Evolutionary conservation across 2,113 vertebrate genomes (phyloP), one percentile per base, ranked within the genome.

Genomic region (Toxostoma redivivum): DNA sequence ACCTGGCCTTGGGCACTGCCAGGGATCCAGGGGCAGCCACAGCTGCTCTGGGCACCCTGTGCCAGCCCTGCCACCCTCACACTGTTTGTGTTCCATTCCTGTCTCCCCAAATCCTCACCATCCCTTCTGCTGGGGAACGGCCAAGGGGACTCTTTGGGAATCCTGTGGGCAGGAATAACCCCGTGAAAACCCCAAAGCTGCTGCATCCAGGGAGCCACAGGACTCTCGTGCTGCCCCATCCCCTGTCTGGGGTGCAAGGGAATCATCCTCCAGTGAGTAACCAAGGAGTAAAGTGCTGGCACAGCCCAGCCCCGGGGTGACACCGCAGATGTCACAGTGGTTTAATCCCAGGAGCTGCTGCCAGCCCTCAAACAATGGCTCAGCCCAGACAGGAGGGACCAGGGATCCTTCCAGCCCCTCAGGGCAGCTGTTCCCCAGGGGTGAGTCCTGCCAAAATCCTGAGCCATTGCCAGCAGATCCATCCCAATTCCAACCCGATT

Each of bases 321-420:
- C 77, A 78, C 69, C 5, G 2, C 30, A 66, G 67, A 81, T 90
- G 83, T 37, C 83, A 15, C 51, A 25, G 47, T 10, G 56, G 11
- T 81, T 83, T 53, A 15, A 66, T 51, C 44, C 56, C 86, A 88
- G 69, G 16, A 74, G 58, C 22, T 64, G 44, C 69, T 88, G 92
- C 88, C 92, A 92, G 4, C 60, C 57, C 69, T 33, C 47, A 71
- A 74, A 96, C 83, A 94, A 94, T 89, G 69, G 95, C 65, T 78
- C 53, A 28, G 76, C 48, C 72, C 12, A 33, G 61, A 74, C 89
- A 95, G 69, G 71, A 84, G 31, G 72, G 77, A 81, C 28, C 17
- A 18, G 40, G 73, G 31, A 92, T 51, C 53, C 67, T 56, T 80
- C 65, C 85, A 95, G 57, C 17, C 65, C 87, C 81, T 57, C 61